A percentile compares a stretch with the other conserved stretches of the same genome.
phyloP scores from a whole-genome alignment of 2,113 vertebrate species.

The Actenoides lindsayi region DNA sequence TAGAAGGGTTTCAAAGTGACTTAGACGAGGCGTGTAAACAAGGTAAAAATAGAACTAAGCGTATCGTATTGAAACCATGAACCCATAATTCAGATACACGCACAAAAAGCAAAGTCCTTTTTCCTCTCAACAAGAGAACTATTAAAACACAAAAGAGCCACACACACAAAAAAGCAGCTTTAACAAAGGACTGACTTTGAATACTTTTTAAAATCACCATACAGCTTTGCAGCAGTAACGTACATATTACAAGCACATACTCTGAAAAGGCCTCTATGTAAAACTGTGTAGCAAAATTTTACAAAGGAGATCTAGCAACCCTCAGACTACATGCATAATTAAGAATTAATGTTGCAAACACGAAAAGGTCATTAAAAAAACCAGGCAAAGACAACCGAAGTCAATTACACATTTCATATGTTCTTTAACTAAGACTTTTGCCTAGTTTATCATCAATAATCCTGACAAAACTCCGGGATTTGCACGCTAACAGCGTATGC shows the following conservation, averaged over 20 bases:
- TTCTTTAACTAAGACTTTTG: not conserved
- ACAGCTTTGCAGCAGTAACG: slow-evolving; percentile 47
- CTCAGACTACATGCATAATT: not conserved
- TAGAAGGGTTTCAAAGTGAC: slow-evolving; percentile 53
- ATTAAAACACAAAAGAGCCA: slow-evolving; percentile 40
- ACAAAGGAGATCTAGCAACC: not conserved
- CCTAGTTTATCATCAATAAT: not conserved
- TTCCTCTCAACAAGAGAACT: not conserved
- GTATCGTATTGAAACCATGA: slow-evolving; percentile 18
- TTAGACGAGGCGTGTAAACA: slow-evolving; percentile 20
- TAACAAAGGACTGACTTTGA: slow-evolving; percentile 57
- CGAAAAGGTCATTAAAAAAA: not conserved
- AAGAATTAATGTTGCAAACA: not conserved
- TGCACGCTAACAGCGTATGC: not conserved
- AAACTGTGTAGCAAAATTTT: not conserved
- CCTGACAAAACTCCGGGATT: not conserved
- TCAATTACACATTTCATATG: not conserved
- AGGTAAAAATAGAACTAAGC: slow-evolving; percentile 45
- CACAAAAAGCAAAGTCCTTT: not conserved
- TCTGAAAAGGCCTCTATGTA: not conserved
- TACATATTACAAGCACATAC: not conserved
- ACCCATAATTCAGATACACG: slow-evolving; percentile 21
- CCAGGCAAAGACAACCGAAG: not conserved
- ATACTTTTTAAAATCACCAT: slow-evolving; percentile 47
- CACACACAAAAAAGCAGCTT: slow-evolving; percentile 51